Evolutionary conservation across 2,797 vertebrate species (phyloP).

Genomic region (Trachurus trachurus): DNA sequence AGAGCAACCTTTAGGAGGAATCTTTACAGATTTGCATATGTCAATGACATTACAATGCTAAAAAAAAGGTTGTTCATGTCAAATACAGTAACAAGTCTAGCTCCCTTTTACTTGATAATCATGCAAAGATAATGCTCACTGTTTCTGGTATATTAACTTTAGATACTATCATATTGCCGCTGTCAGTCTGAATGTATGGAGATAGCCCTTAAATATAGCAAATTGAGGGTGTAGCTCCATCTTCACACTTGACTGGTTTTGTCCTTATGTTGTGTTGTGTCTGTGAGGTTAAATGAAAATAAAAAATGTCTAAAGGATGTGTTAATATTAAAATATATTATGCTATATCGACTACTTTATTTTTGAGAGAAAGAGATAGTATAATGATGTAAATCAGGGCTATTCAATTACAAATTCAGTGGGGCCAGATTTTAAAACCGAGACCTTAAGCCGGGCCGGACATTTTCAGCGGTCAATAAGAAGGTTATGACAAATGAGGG

Average conservation of each 20-base stretch:
- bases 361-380: constrained; percentile 1
- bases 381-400: no score
- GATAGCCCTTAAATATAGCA: not conserved
- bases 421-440: no score
- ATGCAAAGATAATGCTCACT: not conserved
- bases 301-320: not conserved
- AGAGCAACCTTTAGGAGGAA: no score
- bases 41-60: no score
- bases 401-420: no score
- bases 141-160: not conserved
- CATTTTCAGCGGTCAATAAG: no score
- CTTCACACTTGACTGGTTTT: constrained; percentile 22
- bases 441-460: no score
- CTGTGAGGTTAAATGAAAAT: not conserved
- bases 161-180: not conserved
- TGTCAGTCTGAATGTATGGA: not conserved
- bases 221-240: not conserved
- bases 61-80: not conserved
- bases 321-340: not conserved
- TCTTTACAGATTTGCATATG: no score
- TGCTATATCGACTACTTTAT: no score
- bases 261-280: not conserved
- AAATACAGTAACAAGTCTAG: not conserved
- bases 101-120: not conserved
- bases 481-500: no score